These are phyloP conservation scores for Petrocephalus sullivani DNA, from an alignment of 2,797 vertebrate genomes.

Conservation along the genomic window DNA sequence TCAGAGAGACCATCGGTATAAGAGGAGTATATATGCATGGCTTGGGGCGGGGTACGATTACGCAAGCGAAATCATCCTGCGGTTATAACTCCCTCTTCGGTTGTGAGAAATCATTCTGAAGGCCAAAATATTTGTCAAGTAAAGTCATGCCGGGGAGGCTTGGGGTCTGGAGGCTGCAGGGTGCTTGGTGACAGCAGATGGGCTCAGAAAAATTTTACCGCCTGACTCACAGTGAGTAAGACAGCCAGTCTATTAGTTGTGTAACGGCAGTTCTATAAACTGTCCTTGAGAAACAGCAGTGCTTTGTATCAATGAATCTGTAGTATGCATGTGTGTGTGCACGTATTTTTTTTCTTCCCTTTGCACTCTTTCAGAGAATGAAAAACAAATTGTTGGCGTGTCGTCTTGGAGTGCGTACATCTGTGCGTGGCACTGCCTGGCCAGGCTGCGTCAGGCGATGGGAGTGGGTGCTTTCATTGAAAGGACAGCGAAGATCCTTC, in stretches of 20 bases:
- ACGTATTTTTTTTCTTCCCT: neutral
- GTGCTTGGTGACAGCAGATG: constrained; percentile 4
- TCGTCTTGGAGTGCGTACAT: neutral
- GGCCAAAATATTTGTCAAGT: constrained; percentile 15
- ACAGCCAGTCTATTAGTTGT: neutral
- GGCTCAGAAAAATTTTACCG: neutral
- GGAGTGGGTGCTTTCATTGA: neutral
- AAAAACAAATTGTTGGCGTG: neutral
- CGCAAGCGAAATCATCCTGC: neutral
- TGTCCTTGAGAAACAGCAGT: neutral
- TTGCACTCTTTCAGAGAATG: neutral
- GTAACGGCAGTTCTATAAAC: neutral
- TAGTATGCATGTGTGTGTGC: neutral
- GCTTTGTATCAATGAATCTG: constrained; percentile 4
- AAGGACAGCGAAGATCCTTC: neutral
- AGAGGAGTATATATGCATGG: neutral
- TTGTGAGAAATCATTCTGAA: neutral
- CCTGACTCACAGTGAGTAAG: constrained; percentile 1
- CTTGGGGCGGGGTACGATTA: neutral
- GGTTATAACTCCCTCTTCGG: neutral
- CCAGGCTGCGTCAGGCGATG: neutral
- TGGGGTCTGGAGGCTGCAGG: neutral
- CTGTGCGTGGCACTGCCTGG: neutral
- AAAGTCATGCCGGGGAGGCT: constrained; percentile 3
- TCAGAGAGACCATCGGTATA: neutral